These are phyloP conservation scores for Anthopleura xanthogrammica DNA, from an alignment of 92 coral and sea anemone genomes.

Conservation along the genomic window DNA sequence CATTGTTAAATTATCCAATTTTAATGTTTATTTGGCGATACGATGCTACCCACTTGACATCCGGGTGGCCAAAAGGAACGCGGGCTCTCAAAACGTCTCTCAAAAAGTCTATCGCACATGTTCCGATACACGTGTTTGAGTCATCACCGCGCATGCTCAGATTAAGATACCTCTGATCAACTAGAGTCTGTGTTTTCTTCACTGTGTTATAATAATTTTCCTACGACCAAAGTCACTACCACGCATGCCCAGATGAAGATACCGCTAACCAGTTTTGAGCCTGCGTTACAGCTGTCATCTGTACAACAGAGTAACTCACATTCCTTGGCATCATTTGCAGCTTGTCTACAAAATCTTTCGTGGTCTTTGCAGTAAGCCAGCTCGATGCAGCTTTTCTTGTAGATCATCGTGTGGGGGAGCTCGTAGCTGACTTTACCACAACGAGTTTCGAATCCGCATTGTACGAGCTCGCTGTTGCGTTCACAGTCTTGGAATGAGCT, in stretches of 20 bases:
- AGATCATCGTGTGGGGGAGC: constrained; percentile 33
- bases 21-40: too few relatives aligned
- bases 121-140: not conserved
- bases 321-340: constrained; percentile 21
- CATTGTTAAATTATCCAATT: too few relatives aligned
- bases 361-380: constrained; percentile 53
- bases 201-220: not conserved
- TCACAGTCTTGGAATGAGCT: constrained; percentile 35
- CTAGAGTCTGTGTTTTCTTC: not conserved
- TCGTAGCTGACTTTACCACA: constrained; percentile 46
- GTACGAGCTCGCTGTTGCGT: constrained; percentile 15
- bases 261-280: constrained; percentile 36
- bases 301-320: constrained; percentile 53
- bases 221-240: not conserved
- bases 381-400: constrained; percentile 50
- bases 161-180: not conserved
- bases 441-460: constrained; percentile 14
- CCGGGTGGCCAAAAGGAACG: too few relatives aligned
- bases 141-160: not conserved
- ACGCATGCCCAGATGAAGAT: constrained; percentile 35
- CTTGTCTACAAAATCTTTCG: constrained; percentile 43
- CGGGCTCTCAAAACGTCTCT: too few relatives aligned
- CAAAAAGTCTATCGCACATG: too few relatives aligned
- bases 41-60: too few relatives aligned
- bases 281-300: constrained; percentile 51